Evolutionary conservation across 2,797 vertebrate genomes (phyloP), one percentile per base, ranked within the genome.

Genomic region (Myotis pilosus): DNA sequence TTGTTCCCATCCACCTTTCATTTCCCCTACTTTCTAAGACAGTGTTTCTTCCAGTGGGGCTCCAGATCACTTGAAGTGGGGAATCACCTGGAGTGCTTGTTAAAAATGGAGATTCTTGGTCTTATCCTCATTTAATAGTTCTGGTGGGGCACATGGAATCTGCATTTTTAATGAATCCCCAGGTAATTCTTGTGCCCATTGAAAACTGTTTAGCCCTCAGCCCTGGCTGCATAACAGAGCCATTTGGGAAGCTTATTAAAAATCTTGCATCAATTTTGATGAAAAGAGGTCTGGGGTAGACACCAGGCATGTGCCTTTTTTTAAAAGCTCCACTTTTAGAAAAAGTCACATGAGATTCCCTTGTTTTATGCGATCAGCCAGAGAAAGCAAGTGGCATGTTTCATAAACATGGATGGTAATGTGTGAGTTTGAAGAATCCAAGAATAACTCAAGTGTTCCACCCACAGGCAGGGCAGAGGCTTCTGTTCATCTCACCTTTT

Each of bases 401-500:
- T 95, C 55, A 85, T 82, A 90, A 89, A 95, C 75, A 62, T 49
- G 38, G 64, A 94, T 64, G 75, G 71, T 72, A 38, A 96, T 38
- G 44, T 89, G 12, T 66, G 62, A 93, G 62, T 87, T 0, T 85
- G 80, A 96, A 96, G 86, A 93, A 91, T 84, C 38, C 62, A 74
- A 80, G 41, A 94, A 69, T 44, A 91, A 92, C 15, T 66, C 51
- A 66, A 5, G 17, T 41, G 38, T 57, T 89, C 38, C 47, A 91
- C 25, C 62, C 68, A 89, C 0, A 68, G 36, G 44, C 53, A 81
- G 66, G 33, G 20, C 33, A 94, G 88, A 25, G 13, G 47, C 3
- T 75, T 28, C 30, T 90, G 28, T 81, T 95, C 33, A 86, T 28
- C 97, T 98, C 72, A 99, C 99, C 99, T 99, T 99, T 99, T 64